Conservation (phyloP, 2,113 vertebrate species). For the Sorex fumeus region DNA sequence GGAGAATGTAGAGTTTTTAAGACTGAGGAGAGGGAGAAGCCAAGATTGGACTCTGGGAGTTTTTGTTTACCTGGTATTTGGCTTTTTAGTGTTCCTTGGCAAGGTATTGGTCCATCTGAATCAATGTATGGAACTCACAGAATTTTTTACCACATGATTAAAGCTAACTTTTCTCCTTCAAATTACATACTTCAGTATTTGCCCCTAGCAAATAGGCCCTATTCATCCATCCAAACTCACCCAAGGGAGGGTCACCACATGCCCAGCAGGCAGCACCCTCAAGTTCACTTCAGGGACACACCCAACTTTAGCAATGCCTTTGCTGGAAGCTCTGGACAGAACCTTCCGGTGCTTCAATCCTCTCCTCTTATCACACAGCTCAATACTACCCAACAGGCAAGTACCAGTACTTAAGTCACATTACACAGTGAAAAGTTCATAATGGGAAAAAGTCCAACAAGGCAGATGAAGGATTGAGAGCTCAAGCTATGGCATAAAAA, state of each 20-base stretch:
- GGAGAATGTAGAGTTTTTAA: not conserved
- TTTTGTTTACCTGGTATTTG: slow-evolving; percentile 4
- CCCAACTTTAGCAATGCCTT: not conserved
- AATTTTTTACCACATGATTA: slow-evolving; percentile 55
- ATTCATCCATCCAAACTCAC: not conserved
- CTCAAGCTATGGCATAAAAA: too few species aligned
- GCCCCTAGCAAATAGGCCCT: slow-evolving; percentile 2
- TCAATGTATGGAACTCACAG: not conserved
- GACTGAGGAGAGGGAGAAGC: not conserved
- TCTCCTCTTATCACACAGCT: not conserved
- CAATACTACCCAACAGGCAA: not conserved
- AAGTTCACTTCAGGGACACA: not conserved
- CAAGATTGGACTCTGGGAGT: not conserved
- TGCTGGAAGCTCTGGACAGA: not conserved
- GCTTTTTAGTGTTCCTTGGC: slow-evolving; percentile 29
- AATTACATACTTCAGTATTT: slow-evolving; percentile 36
- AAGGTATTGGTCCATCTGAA: slow-evolving; percentile 34
- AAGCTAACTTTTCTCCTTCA: slow-evolving; percentile 49
- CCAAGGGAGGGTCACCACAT: slow-evolving; percentile 4
- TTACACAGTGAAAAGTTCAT: not conserved
- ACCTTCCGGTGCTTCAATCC: not conserved
- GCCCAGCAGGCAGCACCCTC: not conserved
- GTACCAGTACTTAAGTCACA: not conserved
- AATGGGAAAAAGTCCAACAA: too few species aligned
- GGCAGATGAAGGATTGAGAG: not conserved